Conservation (phyloP, 2,888 invertebrate genomes). For the Drosophila lacicola region DNA sequence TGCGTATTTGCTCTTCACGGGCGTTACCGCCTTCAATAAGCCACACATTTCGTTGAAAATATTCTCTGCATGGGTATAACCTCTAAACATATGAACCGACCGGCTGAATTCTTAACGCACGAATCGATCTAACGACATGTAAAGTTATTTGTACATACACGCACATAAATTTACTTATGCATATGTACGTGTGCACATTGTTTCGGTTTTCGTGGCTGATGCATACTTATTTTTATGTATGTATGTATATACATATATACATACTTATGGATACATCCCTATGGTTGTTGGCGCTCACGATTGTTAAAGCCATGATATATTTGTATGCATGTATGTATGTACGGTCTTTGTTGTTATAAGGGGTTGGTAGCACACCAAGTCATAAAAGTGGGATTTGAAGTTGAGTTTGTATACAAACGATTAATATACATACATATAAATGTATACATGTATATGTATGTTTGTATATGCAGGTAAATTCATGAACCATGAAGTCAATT, state of each 20-base stretch:
- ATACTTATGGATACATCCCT: not conserved
- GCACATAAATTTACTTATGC: not conserved
- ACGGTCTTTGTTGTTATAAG: not conserved
- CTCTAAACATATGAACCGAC: too few relatives aligned
- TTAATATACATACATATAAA: not conserved
- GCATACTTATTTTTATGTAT: too few relatives aligned
- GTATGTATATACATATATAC: not conserved
- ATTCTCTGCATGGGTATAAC: too few relatives aligned
- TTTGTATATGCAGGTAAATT: conserved; percentile 9
- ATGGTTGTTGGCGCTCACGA: not conserved
- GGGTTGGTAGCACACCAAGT: conserved; percentile 4
- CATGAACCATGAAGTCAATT: conserved; percentile 51
- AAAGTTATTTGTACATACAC: conserved; percentile 2
- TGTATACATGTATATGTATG: not conserved
- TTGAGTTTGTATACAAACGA: conserved; percentile 4
- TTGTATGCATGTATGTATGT: not conserved
- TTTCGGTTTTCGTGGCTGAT: too few relatives aligned
- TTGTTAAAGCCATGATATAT: not conserved
- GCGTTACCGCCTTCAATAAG: too few relatives aligned
- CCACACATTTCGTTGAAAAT: too few relatives aligned
- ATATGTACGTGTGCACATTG: too few relatives aligned
- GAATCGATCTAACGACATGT: too few relatives aligned
- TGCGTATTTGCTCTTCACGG: too few relatives aligned
- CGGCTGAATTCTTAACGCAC: too few relatives aligned
- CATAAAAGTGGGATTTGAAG: not conserved